Evolutionary conservation across 2,888 invertebrate species (phyloP).

Genomic region (Rhimphoctona megacephalus): DNA sequence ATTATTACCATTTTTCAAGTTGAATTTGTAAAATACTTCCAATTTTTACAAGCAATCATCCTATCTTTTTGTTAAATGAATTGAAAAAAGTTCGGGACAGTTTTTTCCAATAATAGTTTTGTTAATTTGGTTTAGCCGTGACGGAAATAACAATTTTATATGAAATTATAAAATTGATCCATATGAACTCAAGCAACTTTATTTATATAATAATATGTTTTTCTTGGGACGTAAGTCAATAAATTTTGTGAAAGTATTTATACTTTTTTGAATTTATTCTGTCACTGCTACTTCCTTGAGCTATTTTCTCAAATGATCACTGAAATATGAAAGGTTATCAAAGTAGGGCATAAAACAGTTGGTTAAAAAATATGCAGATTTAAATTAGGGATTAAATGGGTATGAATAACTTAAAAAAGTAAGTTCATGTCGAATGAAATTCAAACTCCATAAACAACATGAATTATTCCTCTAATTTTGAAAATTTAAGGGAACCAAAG

Average conservation of each 20-base stretch:
- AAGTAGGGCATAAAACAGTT: neutral
- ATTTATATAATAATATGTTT: neutral
- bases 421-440: neutral
- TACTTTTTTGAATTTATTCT: neutral
- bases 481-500: conserved; percentile 9
- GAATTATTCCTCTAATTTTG: conserved; percentile 4
- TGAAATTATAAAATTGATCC: neutral
- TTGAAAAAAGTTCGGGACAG: neutral
- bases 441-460: neutral
- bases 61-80: neutral
- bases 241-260: neutral
- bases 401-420: neutral
- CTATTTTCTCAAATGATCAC: neutral
- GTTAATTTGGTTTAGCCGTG: no score
- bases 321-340: neutral
- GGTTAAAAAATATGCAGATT: neutral
- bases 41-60: neutral
- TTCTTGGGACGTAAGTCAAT: neutral
- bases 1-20: neutral
- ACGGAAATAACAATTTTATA: neutral
- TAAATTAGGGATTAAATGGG: neutral
- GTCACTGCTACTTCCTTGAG: neutral
- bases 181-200: neutral
- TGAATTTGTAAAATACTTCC: neutral
- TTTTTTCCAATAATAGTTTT: neutral